Base-by-base conservation (phyloP, 1,140 invertebrate genomes). In the Zaprionus vittiger region DNA sequence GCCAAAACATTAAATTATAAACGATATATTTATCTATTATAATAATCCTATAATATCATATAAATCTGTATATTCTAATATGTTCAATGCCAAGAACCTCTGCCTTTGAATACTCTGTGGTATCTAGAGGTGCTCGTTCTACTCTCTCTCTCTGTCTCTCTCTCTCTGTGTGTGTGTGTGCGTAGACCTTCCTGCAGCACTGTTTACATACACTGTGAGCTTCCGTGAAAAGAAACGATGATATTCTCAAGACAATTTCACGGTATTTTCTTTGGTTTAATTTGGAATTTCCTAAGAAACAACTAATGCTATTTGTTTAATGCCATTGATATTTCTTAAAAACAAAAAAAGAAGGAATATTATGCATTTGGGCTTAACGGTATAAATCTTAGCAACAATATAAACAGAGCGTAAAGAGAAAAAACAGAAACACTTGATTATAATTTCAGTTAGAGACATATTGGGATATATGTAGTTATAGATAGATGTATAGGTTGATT, bases 251-350 rank as follows among this genome's bases (percentile, higher is more conserved):
- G 47, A 52, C 20, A 52, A 52, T 52, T 52, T 52, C 47, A 52
- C 20, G 47, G 20, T 52, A 52, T 20, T 52, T 24, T 52, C 47
- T 52, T 52, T 14, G 6, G 47, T 22, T 24, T 12, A 52, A 52
- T 52, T 52, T 52, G 20, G 22, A 52, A 52, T 52, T 52, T 52
- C 12, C 12, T 52, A 11, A 14, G 47, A 52, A 34, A 34, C 0
- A 34, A 52, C 20, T 24, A 24, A 52, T 52, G 47, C 20, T 9
- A 20, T 52, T 20, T 52, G 47, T 52, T 49, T 22, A 49, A 49
- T 49, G 17, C 47, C 34, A 47, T 44, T 67, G 54, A 14, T 26
- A 57, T 57, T 60, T 38, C 57, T 38, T 24, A 6, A 41, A 60
- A 20, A 7, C 11, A 57, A 57, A 9, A 34, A 7, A n/a, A 31